A percentile compares a stretch with the other conserved stretches of the same genome.
Conservation (phyloP, 2,797 vertebrate species). For the Prunella strophiata region DNA sequence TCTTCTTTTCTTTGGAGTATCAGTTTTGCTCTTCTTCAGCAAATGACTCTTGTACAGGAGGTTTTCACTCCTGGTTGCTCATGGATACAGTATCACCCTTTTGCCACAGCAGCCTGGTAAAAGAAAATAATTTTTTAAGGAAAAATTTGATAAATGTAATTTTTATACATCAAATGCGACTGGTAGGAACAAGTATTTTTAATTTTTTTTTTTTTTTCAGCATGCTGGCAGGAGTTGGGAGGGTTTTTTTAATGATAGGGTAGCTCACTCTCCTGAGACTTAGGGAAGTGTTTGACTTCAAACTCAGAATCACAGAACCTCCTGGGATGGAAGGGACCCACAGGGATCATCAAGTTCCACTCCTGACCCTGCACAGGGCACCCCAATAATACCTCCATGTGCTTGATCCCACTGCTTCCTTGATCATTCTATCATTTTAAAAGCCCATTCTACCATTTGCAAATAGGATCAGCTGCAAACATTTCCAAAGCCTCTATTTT, state of each 20-base stretch:
- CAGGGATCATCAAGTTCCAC: not conserved
- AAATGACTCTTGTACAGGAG: not conserved
- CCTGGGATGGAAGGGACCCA: not conserved
- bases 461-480: not conserved
- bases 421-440: not conserved
- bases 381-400: not conserved
- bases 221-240: not conserved
- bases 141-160: not conserved
- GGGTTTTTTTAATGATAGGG: not conserved
- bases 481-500: not conserved
- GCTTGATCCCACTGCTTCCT: not conserved
- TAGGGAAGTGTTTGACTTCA: not conserved
- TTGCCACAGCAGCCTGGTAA: not conserved
- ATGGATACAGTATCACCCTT: not conserved
- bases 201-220: no score
- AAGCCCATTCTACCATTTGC: not conserved
- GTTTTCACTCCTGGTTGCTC: not conserved
- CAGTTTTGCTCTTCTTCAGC: not conserved
- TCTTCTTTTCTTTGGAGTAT: not conserved
- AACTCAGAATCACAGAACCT: not conserved
- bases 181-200: not conserved
- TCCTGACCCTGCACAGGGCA: not conserved
- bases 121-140: not conserved
- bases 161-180: not conserved
- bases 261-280: not conserved